phyloP scores from a whole-genome alignment of 2,888 invertebrate genomes.

The Brachycybe producta region DNA sequence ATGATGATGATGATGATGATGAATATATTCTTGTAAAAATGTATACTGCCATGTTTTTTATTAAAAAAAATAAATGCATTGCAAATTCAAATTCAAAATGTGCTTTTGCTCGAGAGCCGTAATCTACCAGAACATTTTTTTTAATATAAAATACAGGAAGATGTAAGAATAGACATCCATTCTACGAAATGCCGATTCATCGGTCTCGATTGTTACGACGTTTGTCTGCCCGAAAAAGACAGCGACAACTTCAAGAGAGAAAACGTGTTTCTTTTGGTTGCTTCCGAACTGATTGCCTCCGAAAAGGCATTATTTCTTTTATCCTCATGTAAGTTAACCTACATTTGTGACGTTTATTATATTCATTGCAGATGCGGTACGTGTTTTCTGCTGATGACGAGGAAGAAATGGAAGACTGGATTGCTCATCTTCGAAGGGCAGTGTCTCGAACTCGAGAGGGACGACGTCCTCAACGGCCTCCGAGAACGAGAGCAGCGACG shows the following conservation, averaged over 20 bases:
- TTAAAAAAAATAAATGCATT: too few relatives aligned
- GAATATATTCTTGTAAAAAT: too few relatives aligned
- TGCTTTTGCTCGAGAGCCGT: too few relatives aligned
- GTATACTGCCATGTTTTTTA: too few relatives aligned
- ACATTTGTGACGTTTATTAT: too few relatives aligned
- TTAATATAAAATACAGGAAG: not conserved
- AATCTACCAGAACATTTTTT: too few relatives aligned
- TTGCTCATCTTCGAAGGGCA: not conserved
- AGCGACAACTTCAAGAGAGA: not conserved
- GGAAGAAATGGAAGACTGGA: constrained; percentile 11
- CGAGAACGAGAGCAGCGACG: constrained; percentile 2
- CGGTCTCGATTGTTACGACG: constrained; percentile 1
- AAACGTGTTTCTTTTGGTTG: constrained; percentile 4
- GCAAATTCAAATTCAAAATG: too few relatives aligned
- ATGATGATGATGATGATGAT: too few relatives aligned
- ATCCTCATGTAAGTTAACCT: too few relatives aligned
- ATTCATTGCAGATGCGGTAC: constrained; percentile 1
- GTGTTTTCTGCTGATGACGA: constrained; percentile 8
- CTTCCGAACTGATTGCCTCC: too few relatives aligned
- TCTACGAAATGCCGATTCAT: not conserved
- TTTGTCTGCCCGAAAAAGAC: not conserved
- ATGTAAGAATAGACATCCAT: not conserved
- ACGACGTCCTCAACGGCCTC: constrained; percentile 10
- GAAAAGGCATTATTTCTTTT: too few relatives aligned
- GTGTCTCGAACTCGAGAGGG: not conserved